Evolutionary conservation across 2,113 vertebrate genomes (phyloP), one percentile per base, ranked within the genome.

Genomic region (Camelus dromedarius): DNA sequence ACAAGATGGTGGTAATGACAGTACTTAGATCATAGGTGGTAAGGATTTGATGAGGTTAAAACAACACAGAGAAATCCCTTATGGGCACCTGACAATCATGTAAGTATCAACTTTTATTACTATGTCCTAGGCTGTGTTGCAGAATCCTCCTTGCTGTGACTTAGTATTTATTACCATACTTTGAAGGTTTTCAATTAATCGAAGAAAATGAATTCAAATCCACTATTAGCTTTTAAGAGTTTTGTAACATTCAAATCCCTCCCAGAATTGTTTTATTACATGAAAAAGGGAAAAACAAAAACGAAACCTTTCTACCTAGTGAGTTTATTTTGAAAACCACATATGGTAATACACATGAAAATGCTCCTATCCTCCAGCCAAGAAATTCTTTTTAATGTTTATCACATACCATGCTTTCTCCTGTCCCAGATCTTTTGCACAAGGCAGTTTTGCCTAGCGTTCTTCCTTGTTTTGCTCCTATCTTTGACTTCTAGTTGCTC

Each of bases 71-170:
- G 20, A 22, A 73, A 93, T 20, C 12, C 5, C 62, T 58, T 82
- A 89, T 30, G 4, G 11, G 16, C 8, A 77, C 3, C 3, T 73
- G 8, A 16, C 32, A 86, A 42, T 52, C 35, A 79, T 64, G 5
- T 46, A 73, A 92, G 14, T 24, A 38, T 32, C 56, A 91, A 16
- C 2, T 70, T 73, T 42, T 80, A 69, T 72, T 75, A 83, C 5
- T 56, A 24, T 48, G 6, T 19, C 20, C 0, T 14, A 3, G 28
- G 0, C 6, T 62, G 0, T 76, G 0, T 5, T 85, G 60, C 26
- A 83, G 28, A 79, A 19, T 77, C 19, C 0, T 79, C 42, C 56
- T 93, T 8, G 5, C 48, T 7, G 64, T 69, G 35, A 62, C 50
- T 79, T 1, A 64, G 4, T 75, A 58, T 93, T 64, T 52, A 82